Percentiles rank a stretch among this genome's conserved stretches.
phyloP scores from a whole-genome alignment of 1,140 invertebrate species.

The Zaprionus kolodkinae region DNA sequence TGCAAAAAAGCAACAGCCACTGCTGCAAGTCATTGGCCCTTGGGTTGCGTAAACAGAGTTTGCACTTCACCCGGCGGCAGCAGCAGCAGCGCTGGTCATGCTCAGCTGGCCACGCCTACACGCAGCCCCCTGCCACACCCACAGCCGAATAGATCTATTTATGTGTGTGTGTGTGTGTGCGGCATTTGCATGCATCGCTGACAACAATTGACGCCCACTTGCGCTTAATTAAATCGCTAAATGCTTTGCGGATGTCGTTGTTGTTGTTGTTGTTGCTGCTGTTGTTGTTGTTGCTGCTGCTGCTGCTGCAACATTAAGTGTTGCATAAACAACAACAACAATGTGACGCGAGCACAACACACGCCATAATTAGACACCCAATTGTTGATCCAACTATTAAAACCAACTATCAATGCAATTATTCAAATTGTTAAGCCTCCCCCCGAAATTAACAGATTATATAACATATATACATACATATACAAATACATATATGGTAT shows the following conservation, averaged over 20 bases:
- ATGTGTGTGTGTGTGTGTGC: not conserved
- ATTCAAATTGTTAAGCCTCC: conserved; percentile 4
- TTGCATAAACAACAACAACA: conserved; percentile 18
- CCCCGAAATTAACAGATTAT: not conserved
- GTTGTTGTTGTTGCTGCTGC: conserved; percentile 1
- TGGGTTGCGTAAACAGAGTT: conserved; percentile 57
- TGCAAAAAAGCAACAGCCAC: conserved; percentile 6
- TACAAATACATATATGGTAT: not conserved
- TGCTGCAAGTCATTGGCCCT: conserved; percentile 57
- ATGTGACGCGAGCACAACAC: not conserved
- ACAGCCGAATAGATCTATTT: not conserved
- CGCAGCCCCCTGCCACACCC: not conserved
- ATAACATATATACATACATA: not conserved
- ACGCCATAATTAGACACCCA: conserved; percentile 6
- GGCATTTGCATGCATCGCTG: conserved; percentile 16
- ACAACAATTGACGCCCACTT: conserved; percentile 56
- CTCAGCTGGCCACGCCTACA: conserved; percentile 57
- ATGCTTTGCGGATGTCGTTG: conserved; percentile 60
- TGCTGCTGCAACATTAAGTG: conserved; percentile 18
- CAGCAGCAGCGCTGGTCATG: conserved; percentile 54
- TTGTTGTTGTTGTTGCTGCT: conserved; percentile 14
- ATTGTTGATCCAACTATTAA: conserved; percentile 19
- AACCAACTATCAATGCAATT: conserved; percentile 9
- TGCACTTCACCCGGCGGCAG: conserved; percentile 27
- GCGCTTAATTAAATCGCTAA: conserved; percentile 75